Evolutionary conservation across 2,888 invertebrate genomes (phyloP).

Genomic region (Spilosoma lubricipeda): DNA sequence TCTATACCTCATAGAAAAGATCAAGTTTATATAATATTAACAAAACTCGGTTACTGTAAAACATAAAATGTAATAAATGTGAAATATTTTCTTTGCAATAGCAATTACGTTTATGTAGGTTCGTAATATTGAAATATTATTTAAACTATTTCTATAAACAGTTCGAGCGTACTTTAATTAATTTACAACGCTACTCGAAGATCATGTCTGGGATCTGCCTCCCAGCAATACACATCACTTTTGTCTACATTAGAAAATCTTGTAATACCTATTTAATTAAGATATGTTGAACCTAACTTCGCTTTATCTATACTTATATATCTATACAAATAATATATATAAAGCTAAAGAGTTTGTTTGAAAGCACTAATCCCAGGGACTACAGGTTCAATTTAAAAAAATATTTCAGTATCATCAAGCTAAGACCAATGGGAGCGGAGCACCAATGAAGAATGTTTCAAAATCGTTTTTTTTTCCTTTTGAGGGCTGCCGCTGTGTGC

Average conservation of each 20-base stretch:
- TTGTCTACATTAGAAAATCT: neutral
- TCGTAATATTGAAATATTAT: neutral
- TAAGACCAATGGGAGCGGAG: no score
- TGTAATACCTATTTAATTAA: neutral
- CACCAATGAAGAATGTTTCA: no score
- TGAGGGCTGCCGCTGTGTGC: no score
- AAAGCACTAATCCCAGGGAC: no score
- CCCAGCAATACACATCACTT: neutral
- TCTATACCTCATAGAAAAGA: no score
- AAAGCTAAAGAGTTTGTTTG: no score
- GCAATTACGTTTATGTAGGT: neutral
- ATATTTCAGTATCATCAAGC: no score
- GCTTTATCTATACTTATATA: neutral
- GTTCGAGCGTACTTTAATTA: constrained; percentile 15
- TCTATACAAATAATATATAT: no score
- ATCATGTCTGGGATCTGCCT: neutral
- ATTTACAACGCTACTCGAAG: constrained; percentile 16
- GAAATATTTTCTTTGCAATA: neutral
- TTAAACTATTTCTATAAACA: constrained; percentile 15
- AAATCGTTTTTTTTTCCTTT: no score
- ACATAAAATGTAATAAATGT: neutral
- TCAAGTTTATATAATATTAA: no score
- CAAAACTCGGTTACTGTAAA: neutral
- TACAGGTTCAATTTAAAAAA: no score
- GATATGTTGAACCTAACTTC: neutral